phyloP scores from a whole-genome alignment of 2,797 vertebrate species.

The Phylloscopus collybita region DNA sequence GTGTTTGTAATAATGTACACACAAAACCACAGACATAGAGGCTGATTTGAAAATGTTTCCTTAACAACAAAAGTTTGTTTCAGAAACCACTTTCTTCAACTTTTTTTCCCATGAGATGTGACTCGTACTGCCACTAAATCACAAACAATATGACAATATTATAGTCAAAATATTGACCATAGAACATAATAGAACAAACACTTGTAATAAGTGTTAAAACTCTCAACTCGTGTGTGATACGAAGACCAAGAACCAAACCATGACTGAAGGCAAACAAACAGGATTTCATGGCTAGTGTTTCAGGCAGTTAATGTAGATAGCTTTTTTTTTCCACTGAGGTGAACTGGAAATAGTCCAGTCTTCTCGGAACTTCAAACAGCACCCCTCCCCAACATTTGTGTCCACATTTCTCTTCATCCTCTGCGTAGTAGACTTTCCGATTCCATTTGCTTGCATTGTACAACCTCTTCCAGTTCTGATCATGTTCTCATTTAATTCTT shows the following conservation, averaged over 20 bases:
- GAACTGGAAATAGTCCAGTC: not conserved
- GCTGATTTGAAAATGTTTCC: not conserved
- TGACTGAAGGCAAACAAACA: not conserved
- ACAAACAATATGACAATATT: not conserved
- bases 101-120: not conserved
- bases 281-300: not conserved
- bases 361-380: not conserved
- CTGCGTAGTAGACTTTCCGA: not conserved
- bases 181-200: not conserved
- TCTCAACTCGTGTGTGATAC: not conserved
- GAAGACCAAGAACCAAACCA: not conserved
- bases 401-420: not conserved
- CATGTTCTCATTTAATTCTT: not conserved
- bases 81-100: not conserved
- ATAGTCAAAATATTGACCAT: not conserved
- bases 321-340: not conserved
- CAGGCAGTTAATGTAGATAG: not conserved
- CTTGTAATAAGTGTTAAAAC: not conserved
- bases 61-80: not conserved
- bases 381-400: accelerated
- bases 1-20: not conserved
- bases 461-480: not conserved
- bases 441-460: not conserved
- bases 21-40: not conserved
- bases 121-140: not conserved